Percentiles rank a stretch among this genome's conserved stretches.
phyloP scores from a whole-genome alignment of 2,888 invertebrate species.

The Drosophila nr. fundita region DNA sequence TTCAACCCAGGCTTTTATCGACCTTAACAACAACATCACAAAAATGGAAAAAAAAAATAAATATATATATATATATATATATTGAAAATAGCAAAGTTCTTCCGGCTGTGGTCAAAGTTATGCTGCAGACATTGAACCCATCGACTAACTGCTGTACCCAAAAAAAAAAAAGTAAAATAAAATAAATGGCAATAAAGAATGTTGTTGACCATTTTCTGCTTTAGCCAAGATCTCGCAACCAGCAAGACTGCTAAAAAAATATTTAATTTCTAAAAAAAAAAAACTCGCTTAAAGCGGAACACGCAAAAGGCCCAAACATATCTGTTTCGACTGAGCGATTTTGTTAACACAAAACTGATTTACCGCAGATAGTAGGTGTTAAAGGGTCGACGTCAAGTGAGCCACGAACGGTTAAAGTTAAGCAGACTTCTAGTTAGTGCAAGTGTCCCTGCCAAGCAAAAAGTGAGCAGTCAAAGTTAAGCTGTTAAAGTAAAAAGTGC shows the following conservation, averaged over 20 bases:
- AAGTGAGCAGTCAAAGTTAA: slow-evolving; percentile 7
- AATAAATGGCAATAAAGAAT: neutral
- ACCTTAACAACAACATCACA: slow-evolving; percentile 12
- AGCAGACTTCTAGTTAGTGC: neutral
- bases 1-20: slow-evolving; percentile 31
- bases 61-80: neutral
- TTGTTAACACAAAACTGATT: neutral
- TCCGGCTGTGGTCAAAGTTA: slow-evolving; percentile 29
- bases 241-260: neutral
- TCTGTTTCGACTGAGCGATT: neutral
- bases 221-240: slow-evolving; percentile 4
- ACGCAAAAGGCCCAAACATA: neutral
- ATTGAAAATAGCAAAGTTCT: slow-evolving; percentile 34
- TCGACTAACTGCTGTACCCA: slow-evolving; percentile 8
- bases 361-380: neutral
- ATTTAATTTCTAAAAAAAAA: neutral
- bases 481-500: neutral
- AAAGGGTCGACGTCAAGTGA: neutral
- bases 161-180: neutral
- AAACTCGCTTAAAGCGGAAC: neutral
- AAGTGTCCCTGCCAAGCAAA: neutral
- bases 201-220: neutral
- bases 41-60: neutral
- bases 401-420: neutral
- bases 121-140: slow-evolving; percentile 20